These are phyloP conservation scores for Antennarius striatus DNA, from an alignment of 2,113 vertebrate species.

Conservation along the genomic window DNA sequence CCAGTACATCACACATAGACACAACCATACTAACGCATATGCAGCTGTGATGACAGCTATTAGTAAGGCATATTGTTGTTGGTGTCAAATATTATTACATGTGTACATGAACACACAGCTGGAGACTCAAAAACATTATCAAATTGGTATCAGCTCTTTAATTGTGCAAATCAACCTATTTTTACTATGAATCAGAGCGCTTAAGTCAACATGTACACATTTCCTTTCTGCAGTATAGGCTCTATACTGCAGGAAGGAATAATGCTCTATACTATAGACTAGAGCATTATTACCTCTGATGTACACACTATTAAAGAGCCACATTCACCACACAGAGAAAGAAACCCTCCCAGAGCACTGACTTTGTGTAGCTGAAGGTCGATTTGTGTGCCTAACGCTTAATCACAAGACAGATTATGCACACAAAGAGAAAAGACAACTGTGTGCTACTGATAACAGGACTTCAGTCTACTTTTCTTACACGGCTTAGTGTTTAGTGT, in stretches of 20 bases:
- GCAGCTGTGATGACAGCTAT: constrained; percentile 22
- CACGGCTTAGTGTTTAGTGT: not conserved
- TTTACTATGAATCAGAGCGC: no score
- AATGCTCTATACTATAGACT: no score
- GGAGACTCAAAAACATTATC: not conserved
- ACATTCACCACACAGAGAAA: not conserved
- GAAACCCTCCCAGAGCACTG: constrained; percentile 25
- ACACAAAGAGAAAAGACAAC: constrained; percentile 14
- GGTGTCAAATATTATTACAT: not conserved
- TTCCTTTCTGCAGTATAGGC: no score
- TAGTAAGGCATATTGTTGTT: constrained; percentile 18
- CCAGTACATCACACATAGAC: not conserved
- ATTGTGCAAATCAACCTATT: not conserved
- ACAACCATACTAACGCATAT: not conserved
- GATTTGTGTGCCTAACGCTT: constrained; percentile 11
- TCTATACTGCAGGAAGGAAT: no score
- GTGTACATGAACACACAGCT: not conserved
- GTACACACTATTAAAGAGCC: no score
- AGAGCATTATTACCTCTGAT: no score
- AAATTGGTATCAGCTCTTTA: not conserved
- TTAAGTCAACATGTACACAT: no score
- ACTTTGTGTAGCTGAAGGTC: constrained; percentile 53
- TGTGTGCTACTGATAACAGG: constrained; percentile 29
- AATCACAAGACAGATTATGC: constrained; percentile 48
- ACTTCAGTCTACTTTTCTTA: not conserved